Percentiles rank a stretch among this genome's conserved stretches.
phyloP scores from a whole-genome alignment of 2,888 invertebrate genomes.

The Drosophila histrio region DNA sequence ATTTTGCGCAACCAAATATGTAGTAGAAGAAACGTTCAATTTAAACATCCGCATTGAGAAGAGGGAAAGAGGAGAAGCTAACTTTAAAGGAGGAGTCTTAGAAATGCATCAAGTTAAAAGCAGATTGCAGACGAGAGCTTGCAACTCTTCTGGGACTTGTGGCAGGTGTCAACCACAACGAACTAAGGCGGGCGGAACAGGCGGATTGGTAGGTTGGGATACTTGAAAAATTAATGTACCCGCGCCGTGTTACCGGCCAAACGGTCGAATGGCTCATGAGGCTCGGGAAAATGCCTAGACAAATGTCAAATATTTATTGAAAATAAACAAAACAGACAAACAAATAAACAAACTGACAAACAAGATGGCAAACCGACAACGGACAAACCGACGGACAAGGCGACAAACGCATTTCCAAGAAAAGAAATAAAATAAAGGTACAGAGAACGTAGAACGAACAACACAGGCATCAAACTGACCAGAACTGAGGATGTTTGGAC shows the following conservation, averaged over 20 bases:
- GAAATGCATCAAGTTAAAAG: constrained; percentile 43
- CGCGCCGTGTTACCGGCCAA: constrained; percentile 66
- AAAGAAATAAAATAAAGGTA: constrained; percentile 69
- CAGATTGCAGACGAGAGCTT: constrained; percentile 27
- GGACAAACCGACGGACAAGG: constrained; percentile 17
- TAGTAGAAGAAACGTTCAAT: constrained; percentile 42
- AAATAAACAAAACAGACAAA: constrained; percentile 70
- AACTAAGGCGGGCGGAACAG: constrained; percentile 17
- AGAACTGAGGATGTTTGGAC: constrained; percentile 79
- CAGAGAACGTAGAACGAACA: constrained; percentile 21
- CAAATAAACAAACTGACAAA: constrained; percentile 76
- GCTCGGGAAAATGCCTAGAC: constrained; percentile 73
- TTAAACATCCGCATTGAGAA: constrained; percentile 69
- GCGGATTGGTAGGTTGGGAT: constrained; percentile 13
- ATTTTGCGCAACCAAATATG: constrained; percentile 61
- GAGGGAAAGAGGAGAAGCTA: not conserved
- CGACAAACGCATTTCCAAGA: constrained; percentile 72
- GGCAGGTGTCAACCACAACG: constrained; percentile 34
- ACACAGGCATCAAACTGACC: constrained; percentile 70
- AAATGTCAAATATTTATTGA: constrained; percentile 81
- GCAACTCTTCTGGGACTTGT: constrained; percentile 20
- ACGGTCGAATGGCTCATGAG: constrained; percentile 55
- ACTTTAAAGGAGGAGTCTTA: constrained; percentile 5
- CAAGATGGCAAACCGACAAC: constrained; percentile 53
- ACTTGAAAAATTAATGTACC: constrained; percentile 79